A percentile compares a stretch with the other conserved stretches of the same genome.
These are phyloP conservation scores for Anthoscopus minutus DNA, from an alignment of 2,113 vertebrate species.

Conservation along the genomic window DNA sequence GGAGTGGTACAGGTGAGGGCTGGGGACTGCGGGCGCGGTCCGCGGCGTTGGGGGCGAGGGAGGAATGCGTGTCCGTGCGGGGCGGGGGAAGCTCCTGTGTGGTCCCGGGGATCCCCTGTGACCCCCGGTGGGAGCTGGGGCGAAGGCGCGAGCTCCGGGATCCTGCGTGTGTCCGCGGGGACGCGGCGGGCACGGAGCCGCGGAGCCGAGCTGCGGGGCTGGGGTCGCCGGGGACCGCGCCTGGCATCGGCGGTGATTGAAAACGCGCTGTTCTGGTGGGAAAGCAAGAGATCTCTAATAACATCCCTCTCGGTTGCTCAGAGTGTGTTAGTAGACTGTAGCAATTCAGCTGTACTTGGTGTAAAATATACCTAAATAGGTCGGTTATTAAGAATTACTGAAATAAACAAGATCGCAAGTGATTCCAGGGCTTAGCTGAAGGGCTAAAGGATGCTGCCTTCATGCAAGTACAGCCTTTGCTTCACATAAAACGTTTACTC, in stretches of 20 bases:
- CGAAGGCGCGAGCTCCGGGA: background rate
- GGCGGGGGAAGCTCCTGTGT: background rate
- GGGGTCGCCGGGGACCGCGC: background rate
- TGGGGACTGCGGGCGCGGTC: background rate
- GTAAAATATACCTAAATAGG: background rate
- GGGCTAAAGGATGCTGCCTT: background rate
- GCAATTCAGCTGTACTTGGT: background rate
- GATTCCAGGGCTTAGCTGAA: background rate
- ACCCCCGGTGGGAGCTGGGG: rapidly evolving
- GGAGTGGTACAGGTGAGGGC: slow-evolving; percentile 97
- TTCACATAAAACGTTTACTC: background rate
- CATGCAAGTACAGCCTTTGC: background rate
- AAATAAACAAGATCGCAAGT: background rate
- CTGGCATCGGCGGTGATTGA: background rate
- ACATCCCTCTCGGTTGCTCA: background rate
- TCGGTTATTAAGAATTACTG: slow-evolving; percentile 49
- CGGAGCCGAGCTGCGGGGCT: background rate
- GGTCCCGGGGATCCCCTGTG: background rate
- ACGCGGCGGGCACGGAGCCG: background rate
- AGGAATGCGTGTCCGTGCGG: too few relatives aligned
- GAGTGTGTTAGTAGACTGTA: background rate
- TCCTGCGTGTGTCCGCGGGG: background rate
- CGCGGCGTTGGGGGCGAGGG: background rate
- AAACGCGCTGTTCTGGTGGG: background rate
- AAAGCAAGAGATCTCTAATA: background rate